Base-by-base conservation (phyloP, 2,113 vertebrate species). In the Clarias batrachus region DNA sequence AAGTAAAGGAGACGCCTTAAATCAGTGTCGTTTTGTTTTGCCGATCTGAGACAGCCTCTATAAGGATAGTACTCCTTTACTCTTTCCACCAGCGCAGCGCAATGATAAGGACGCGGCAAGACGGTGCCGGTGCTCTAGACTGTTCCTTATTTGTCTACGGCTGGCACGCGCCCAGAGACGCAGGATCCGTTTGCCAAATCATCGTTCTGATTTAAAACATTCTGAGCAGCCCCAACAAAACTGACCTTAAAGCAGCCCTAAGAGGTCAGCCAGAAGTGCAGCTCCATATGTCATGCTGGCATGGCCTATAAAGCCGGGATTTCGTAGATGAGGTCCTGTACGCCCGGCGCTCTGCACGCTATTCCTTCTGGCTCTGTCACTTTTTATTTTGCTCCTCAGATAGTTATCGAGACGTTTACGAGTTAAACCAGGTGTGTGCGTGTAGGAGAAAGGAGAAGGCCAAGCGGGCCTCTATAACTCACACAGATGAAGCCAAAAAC, bases 221-320 rank as follows among this genome's bases (percentile, higher is more conserved):
- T 83, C 52, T 10, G 19, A 83, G 30, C 66, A 37, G 48, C 16
- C 13, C 13, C 62, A 27, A n/a, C 62, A 52, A 82, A 83, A 68
- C 14, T 52, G 81, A 83, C 81, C 81, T 54, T 68, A 83, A 68
- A 70, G 52, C 63, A 70, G n/a, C 63, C 66, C 66, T 21, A 37
- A 48, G 82, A 83, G 82, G 66, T 71, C 52, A 83, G 82, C 27
- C 66, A 70, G 82, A 71, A 59, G 66, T 57, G 16, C 66, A 21
- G 52, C 82, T 73, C 82, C 12, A 57, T 83, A 83, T 57, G 52
- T 83, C 82, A 83, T 57, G 19, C 66, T 83, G 81, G 63, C 65
- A 7, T 70, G 81, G 10, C 14, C 63, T 82, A 82, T 54, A 83
- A 30, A 56, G 63, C 80, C 14, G 37, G 62, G 37, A 17, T 27